Evolutionary conservation across 2,113 vertebrate species (phyloP), one percentile per base, ranked within the genome.

Genomic region (Andinoacara biseriatus): DNA sequence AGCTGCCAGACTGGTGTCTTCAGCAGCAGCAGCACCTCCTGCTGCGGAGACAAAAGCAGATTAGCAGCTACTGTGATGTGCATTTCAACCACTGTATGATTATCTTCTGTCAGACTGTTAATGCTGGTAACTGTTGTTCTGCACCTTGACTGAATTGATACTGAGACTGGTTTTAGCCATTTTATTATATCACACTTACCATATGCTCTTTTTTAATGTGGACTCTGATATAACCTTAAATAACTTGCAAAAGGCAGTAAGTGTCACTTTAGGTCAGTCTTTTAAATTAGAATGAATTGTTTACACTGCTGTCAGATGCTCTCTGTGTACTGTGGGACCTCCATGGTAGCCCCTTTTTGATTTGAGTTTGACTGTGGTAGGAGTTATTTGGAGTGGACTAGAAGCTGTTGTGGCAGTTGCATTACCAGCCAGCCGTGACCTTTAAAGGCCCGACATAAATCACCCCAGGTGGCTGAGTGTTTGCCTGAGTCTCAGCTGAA

Each of bases 31-130:
- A 7, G 63, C 22, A 0, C 82, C 93, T 78, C 89, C 94, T 74
- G 88, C 94, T 88, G 92, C 95, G 59, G 87, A 94, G 76, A 89
- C 94, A 1, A 90, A 95, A 85, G 95, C 94, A 76, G 94, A 96
- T 52, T 95, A 94, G 89, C 18, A 22, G 58, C 58, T 26, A 78
- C 62, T 63, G 82, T 76, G 85, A 74, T 59, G 59, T n/a, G 79
- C 78, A 87, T 90, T 69, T 57, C 57, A 5, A 67, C 60, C 5
- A 79, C 49, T 80, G 38, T 63, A 65, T 63, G 29, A 35, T 76
- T 76, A 86, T 83, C 52, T 74, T 62, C 58, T 75, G 77, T 86
- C 65, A 38, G 85, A 84, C 86, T 92, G 84, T 92, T 89, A 76
- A 65, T 77, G 60, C 78, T 91, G 82, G 84, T 92, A 75, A 76